Evolutionary conservation across 1,140 invertebrate species (phyloP), one percentile per base, ranked within the genome.

Genomic region (Apis cerana): DNA sequence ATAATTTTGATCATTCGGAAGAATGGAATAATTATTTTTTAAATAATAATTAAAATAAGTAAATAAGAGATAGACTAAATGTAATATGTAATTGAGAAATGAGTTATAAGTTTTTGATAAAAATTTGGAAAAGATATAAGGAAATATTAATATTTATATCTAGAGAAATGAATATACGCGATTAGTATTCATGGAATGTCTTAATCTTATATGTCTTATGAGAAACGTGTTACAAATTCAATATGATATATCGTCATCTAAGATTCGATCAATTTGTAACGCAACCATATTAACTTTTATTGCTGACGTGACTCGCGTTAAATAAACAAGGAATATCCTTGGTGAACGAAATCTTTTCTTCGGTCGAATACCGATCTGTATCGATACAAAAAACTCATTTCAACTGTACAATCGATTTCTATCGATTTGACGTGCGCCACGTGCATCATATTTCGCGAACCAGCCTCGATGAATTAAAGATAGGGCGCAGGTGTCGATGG

Each of bases 381-480:
- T 75, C 80, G 43, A 19, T 52, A 50, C 80, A 78, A 82, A 82
- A 78, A 82, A 54, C 64, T 82, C 80, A 78, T 82, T 78, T 78
- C 67, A 33, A 21, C 61, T 23, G 78, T 58, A 50, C 74, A 52
- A 65, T 75, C 64, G 82, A 87, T 84, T 71, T 64, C 76, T 80
- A 88, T 86, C 70, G 77, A 82, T 81, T 81, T 74, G 84, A 85
- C 80, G 80, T 76, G 78, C 70, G 82, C 82, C 82, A 89, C 79
- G 86, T 83, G 88, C 84, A 80, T 75, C 82, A 76, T 75, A 84
- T 74, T 79, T 76, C 82, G 71, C 68, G 61, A 52, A 23, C 19
- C 54, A 58, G 54, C 75, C 64, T 65, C 80, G 83, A 81, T 87
- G 85, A 88, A 88, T 88, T 88, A 88, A 88, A 88, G 85, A 88